phyloP scores from a whole-genome alignment of 2,888 invertebrate genomes.

The Azorinus chamasolen region DNA sequence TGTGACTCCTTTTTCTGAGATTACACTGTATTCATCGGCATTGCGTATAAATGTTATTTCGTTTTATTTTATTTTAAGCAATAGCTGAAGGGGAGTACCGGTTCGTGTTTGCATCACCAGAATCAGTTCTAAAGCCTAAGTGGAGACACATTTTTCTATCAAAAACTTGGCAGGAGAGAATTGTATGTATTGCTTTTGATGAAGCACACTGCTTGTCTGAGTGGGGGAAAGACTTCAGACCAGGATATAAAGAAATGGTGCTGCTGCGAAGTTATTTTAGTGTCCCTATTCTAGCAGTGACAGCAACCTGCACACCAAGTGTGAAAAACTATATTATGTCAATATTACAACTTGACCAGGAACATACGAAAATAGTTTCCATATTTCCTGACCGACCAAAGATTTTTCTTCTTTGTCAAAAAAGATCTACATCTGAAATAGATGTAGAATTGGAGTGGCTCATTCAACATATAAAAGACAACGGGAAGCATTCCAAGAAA shows the following conservation, averaged over 20 bases:
- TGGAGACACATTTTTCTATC: slow-evolving; percentile 44
- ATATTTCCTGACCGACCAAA: slow-evolving; percentile 27
- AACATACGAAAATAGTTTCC: slow-evolving; percentile 28
- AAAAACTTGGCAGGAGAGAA: slow-evolving; percentile 30
- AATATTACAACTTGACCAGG: slow-evolving; percentile 23
- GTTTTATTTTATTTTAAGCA: slow-evolving; percentile 1
- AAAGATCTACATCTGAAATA: slow-evolving; percentile 9
- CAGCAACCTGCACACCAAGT: slow-evolving; percentile 37
- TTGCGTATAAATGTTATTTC: too few relatives aligned
- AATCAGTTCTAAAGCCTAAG: slow-evolving; percentile 40
- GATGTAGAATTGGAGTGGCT: slow-evolving; percentile 25
- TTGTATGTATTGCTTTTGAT: slow-evolving; percentile 35
- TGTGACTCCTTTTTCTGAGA: too few relatives aligned
- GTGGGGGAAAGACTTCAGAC: slow-evolving; percentile 55
- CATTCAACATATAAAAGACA: slow-evolving; percentile 29
- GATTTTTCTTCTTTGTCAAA: too few relatives aligned
- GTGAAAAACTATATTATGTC: slow-evolving; percentile 46
- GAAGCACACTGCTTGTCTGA: slow-evolving; percentile 65
- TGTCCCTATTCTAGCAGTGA: slow-evolving; percentile 38
- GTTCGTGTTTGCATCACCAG: slow-evolving; percentile 49
- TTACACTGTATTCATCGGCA: too few relatives aligned
- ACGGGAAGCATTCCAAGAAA: slow-evolving; percentile 38
- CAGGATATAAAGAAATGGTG: slow-evolving; percentile 39
- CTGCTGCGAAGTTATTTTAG: slow-evolving; percentile 38
- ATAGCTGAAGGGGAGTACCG: slow-evolving; percentile 16